These are phyloP conservation scores for Phyllopteryx taeniolatus DNA, from an alignment of 2,113 vertebrate species.

Conservation along the genomic window DNA sequence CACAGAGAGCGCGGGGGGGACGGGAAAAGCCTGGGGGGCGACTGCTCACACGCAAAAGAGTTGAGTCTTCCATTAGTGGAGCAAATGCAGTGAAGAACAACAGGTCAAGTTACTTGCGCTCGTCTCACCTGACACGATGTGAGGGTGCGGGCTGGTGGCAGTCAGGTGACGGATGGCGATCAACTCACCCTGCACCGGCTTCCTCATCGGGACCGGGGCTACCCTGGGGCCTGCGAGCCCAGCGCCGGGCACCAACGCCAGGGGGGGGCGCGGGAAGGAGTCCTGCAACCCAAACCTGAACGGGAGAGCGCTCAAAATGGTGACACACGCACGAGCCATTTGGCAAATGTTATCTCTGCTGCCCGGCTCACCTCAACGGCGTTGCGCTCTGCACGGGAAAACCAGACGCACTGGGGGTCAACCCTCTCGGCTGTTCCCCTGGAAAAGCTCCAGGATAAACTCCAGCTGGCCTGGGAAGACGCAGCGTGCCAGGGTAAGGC, in stretches of 20 bases:
- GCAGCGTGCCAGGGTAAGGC: conserved; percentile 86
- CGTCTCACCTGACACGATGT: conserved; percentile 43
- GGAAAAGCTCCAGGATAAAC: conserved; percentile 25
- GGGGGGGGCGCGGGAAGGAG: conserved; percentile 76
- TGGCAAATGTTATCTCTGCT: too few relatives aligned
- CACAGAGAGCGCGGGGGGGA: conserved; percentile 74
- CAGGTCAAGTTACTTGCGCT: too few relatives aligned
- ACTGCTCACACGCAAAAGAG: conserved; percentile 36
- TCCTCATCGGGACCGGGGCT: conserved; percentile 79
- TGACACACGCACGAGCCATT: not conserved
- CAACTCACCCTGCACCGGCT: conserved; percentile 77
- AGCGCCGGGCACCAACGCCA: conserved; percentile 62
- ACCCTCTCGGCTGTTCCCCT: conserved; percentile 56
- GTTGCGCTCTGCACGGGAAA: conserved; percentile 74
- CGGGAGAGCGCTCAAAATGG: not conserved
- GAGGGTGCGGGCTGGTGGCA: conserved; percentile 49
- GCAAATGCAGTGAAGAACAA: too few relatives aligned
- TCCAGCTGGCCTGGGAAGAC: not conserved
- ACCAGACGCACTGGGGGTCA: conserved; percentile 68
- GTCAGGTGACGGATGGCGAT: conserved; percentile 33
- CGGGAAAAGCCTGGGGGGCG: conserved; percentile 81
- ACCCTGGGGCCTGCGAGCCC: conserved; percentile 64
- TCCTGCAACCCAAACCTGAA: conserved; percentile 82
- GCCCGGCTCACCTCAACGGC: conserved; percentile 74
- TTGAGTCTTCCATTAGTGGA: not conserved